phyloP scores from a whole-genome alignment of 2,797 vertebrate genomes.

The Sphenodon punctatus region DNA sequence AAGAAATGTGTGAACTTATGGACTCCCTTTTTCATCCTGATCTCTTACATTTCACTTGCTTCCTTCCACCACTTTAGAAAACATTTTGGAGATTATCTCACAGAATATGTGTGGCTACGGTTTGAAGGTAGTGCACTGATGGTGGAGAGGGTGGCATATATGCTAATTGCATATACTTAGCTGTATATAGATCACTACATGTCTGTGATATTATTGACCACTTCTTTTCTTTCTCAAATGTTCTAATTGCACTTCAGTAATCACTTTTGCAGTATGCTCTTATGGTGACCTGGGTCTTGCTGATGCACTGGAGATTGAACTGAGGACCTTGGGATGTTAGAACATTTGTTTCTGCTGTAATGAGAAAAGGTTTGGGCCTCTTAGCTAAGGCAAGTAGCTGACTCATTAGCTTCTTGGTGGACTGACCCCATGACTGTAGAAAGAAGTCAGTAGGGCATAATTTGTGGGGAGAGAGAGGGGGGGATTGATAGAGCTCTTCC shows the following conservation, averaged over 20 bases:
- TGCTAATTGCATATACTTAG: constrained; percentile 30
- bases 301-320: background rate
- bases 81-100: constrained; percentile 8
- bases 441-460: too few species aligned
- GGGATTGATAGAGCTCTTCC: too few species aligned
- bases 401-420: too few species aligned
- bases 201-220: background rate
- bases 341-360: too few species aligned
- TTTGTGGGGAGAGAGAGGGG: too few species aligned
- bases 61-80: constrained; percentile 21
- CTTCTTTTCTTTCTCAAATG: background rate
- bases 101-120: constrained; percentile 16
- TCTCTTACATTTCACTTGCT: constrained; percentile 16
- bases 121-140: constrained; percentile 19
- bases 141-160: background rate
- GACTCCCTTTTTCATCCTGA: constrained; percentile 17
- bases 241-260: background rate
- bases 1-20: constrained; percentile 43
- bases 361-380: too few species aligned
- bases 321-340: background rate
- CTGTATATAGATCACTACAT: constrained; percentile 10
- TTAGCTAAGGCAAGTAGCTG: too few species aligned
- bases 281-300: background rate
- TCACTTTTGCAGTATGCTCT: background rate
- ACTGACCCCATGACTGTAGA: too few species aligned